phyloP scores from a whole-genome alignment of 2,113 vertebrate genomes.

The Struthio camelus region DNA sequence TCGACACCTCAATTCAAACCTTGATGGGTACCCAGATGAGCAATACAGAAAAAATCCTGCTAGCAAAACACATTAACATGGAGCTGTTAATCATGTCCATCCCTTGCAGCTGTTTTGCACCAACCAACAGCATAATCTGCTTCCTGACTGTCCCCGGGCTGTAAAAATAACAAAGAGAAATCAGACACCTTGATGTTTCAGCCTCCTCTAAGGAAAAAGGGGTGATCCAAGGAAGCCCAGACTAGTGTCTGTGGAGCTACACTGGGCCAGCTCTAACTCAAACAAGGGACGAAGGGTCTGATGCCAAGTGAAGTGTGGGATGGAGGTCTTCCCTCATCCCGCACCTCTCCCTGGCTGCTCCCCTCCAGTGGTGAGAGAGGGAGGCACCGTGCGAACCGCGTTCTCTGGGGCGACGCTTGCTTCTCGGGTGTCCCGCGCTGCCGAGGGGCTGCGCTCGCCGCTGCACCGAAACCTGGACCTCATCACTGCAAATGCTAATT shows the following conservation, averaged over 20 bases:
- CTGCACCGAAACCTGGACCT: neutral
- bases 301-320: neutral
- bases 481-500: neutral
- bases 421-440: too few species aligned
- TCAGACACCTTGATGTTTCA: neutral
- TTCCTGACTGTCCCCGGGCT: neutral
- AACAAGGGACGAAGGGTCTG: neutral
- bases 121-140: too few species aligned
- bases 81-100: neutral
- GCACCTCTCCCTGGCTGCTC: rapidly evolving
- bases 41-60: rapidly evolving
- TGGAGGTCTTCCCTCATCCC: rapidly evolving
- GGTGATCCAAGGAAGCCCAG: neutral
- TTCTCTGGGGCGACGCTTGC: too few species aligned
- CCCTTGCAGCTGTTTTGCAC: neutral
- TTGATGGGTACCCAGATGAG: neutral
- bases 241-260: neutral
- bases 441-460: neutral
- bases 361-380: neutral
- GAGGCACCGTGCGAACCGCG: too few species aligned
- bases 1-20: neutral
- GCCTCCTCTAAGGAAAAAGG: neutral
- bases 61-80: rapidly evolving
- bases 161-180: neutral
- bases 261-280: neutral